phyloP scores from a whole-genome alignment of 2,888 invertebrate genomes.

The Actias luna region DNA sequence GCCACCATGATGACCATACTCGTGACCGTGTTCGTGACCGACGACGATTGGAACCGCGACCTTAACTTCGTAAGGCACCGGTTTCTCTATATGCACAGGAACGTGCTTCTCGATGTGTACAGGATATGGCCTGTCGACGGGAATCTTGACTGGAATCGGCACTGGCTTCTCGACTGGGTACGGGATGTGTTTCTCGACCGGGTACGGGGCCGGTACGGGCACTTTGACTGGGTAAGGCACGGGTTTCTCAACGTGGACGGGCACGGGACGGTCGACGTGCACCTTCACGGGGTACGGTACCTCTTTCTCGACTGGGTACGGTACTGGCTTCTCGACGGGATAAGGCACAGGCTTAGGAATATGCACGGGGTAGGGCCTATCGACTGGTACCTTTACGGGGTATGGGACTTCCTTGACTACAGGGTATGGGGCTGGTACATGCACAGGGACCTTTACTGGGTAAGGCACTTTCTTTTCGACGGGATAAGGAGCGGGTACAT shows the following conservation, averaged over 20 bases:
- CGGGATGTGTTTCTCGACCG: constrained; percentile 83
- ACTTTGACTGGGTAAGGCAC: constrained; percentile 84
- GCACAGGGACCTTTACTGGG: constrained; percentile 83
- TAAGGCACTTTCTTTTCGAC: constrained; percentile 86
- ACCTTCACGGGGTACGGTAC: constrained; percentile 84
- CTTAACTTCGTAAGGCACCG: constrained; percentile 84
- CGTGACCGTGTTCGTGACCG: constrained; percentile 72
- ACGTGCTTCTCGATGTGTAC: constrained; percentile 85
- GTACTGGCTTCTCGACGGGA: constrained; percentile 81
- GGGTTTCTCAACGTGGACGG: constrained; percentile 70
- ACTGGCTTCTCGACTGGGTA: constrained; percentile 86
- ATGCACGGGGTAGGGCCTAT: constrained; percentile 84
- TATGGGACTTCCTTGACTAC: constrained; percentile 79
- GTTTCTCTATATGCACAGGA: constrained; percentile 83
- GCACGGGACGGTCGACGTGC: constrained; percentile 80
- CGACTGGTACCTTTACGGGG: constrained; percentile 85
- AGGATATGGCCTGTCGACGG: constrained; percentile 83
- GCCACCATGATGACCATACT: constrained; percentile 78
- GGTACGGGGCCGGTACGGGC: constrained; percentile 84
- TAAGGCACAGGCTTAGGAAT: constrained; percentile 83
- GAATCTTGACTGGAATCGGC: constrained; percentile 85
- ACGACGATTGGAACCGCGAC: constrained; percentile 80
- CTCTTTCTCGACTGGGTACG: constrained; percentile 83
- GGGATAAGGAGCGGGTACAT: constrained; percentile 85
- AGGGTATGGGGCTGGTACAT: constrained; percentile 85